These are phyloP conservation scores for Ormyrus labotus DNA, from an alignment of 2,888 invertebrate species.

Conservation along the genomic window DNA sequence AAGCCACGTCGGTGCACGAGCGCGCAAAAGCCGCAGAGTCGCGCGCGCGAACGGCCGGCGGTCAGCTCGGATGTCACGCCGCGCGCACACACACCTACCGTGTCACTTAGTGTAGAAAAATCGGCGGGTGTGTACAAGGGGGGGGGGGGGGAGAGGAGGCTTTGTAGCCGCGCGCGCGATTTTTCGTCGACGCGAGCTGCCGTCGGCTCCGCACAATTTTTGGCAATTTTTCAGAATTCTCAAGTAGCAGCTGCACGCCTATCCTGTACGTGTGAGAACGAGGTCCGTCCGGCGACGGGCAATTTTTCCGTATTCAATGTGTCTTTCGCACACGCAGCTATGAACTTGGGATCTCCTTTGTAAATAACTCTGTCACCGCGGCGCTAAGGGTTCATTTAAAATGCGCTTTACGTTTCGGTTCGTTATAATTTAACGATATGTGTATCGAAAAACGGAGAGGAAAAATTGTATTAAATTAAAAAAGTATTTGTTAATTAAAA, in stretches of 20 bases:
- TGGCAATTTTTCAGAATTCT: slow-evolving; percentile 34
- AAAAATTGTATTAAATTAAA: too few species aligned
- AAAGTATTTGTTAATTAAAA: too few species aligned
- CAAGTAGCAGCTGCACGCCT: not conserved
- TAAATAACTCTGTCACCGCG: too few species aligned
- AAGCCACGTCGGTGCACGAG: not conserved
- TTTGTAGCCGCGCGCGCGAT: slow-evolving; percentile 3
- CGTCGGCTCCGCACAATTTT: not conserved
- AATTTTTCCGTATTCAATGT: not conserved
- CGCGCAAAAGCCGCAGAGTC: slow-evolving; percentile 40
- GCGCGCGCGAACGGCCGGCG: not conserved
- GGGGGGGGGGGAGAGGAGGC: not conserved
- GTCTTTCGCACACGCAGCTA: not conserved
- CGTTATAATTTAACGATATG: too few species aligned
- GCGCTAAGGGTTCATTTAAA: too few species aligned
- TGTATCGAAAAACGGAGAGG: too few species aligned
- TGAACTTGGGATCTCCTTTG: not conserved
- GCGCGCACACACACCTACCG: not conserved
- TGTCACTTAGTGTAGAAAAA: slow-evolving; percentile 41
- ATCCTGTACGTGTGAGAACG: not conserved
- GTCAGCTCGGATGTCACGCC: slow-evolving; percentile 20
- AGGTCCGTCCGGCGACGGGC: not conserved
- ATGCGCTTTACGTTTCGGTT: too few species aligned
- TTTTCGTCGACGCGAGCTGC: not conserved
- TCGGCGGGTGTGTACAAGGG: slow-evolving; percentile 21